These are phyloP conservation scores for Oplegnathus fasciatus DNA, from an alignment of 2,113 vertebrate genomes.

Conservation along the genomic window DNA sequence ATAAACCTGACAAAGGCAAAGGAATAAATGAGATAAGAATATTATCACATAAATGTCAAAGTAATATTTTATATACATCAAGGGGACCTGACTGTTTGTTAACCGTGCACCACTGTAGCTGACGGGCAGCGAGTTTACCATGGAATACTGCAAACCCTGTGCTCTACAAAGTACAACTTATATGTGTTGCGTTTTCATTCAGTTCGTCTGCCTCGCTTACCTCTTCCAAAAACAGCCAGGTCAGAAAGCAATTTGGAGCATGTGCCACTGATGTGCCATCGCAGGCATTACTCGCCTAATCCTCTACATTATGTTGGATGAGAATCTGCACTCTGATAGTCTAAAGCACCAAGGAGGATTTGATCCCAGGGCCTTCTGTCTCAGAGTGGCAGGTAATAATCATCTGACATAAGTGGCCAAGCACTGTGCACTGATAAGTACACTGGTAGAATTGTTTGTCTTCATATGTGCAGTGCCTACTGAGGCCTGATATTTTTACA, in stretches of 20 bases:
- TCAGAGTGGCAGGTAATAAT: slow-evolving; percentile 64
- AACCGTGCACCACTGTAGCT: background rate
- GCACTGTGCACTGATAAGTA: slow-evolving; percentile 9
- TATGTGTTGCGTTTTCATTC: slow-evolving; percentile 20
- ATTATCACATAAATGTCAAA: background rate
- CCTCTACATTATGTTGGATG: slow-evolving; percentile 63
- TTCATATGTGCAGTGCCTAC: slow-evolving; percentile 20
- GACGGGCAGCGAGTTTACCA: background rate
- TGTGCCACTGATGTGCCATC: slow-evolving; percentile 64
- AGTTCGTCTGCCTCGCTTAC: slow-evolving; percentile 19
- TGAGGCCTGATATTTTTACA: slow-evolving; percentile 19
- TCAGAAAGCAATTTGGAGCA: slow-evolving; percentile 61
- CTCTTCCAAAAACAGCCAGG: slow-evolving; percentile 39
- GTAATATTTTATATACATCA: background rate
- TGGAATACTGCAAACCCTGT: background rate
- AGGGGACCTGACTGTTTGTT: background rate
- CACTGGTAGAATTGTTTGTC: slow-evolving; percentile 21
- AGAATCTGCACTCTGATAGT: slow-evolving; percentile 61
- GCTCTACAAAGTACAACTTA: background rate
- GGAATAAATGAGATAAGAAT: slow-evolving; percentile 7
- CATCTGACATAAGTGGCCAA: slow-evolving; percentile 56
- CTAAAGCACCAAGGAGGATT: slow-evolving; percentile 71
- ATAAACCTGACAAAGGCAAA: slow-evolving; percentile 20
- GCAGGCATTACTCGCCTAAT: slow-evolving; percentile 69
- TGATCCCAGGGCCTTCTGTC: slow-evolving; percentile 67